Conservation (phyloP, 2,797 vertebrate species). For the Miichthys miiuy region DNA sequence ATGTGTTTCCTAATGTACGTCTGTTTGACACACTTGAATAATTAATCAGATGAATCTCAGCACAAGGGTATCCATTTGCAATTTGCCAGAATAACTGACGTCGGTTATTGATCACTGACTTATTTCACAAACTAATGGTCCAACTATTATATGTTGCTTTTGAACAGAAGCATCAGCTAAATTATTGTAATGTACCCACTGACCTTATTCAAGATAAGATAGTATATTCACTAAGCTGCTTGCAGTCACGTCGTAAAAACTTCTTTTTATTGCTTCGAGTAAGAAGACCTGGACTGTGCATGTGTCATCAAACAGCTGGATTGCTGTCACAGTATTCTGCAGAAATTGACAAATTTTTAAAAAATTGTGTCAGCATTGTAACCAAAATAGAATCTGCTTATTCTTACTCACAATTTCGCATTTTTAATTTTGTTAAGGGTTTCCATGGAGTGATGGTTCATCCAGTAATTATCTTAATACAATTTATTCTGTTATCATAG, state of each 20-base stretch:
- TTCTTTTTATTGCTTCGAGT: neutral
- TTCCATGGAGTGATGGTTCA: neutral
- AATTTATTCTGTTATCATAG: neutral
- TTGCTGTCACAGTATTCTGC: neutral
- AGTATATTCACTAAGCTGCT: neutral
- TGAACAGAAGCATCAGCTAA: neutral
- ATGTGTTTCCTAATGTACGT: slow-evolving; percentile 16
- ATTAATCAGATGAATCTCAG: slow-evolving; percentile 35
- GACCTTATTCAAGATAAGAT: neutral
- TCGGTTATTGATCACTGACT: neutral
- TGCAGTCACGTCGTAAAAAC: neutral
- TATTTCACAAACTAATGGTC: slow-evolving; percentile 6
- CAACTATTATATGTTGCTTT: neutral
- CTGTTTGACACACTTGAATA: slow-evolving; percentile 15
- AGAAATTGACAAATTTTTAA: neutral
- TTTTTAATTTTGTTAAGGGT: neutral
- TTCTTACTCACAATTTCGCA: neutral
- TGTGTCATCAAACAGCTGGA: neutral
- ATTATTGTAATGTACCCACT: neutral
- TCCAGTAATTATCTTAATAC: neutral
- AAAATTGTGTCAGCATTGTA: neutral
- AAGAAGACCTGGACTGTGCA: neutral
- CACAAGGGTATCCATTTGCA: slow-evolving; percentile 6
- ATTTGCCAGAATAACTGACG: slow-evolving; percentile 11
- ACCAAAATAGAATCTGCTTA: neutral